Percentiles rank a stretch among this genome's conserved stretches.
These are phyloP conservation scores for Pterocles gutturalis DNA, from an alignment of 2,113 vertebrate species.

Conservation along the genomic window DNA sequence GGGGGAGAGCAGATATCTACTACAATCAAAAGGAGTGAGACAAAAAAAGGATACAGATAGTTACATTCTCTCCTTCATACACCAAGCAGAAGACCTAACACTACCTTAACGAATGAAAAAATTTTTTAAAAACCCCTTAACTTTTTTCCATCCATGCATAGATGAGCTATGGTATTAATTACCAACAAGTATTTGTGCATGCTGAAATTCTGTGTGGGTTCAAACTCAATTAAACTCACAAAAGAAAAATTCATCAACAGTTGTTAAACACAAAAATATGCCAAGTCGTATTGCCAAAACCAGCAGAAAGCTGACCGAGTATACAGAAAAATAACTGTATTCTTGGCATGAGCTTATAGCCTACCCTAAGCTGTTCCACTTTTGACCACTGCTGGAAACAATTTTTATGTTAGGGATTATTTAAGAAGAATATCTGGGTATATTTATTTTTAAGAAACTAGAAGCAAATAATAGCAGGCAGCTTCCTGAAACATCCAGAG, in stretches of 20 bases:
- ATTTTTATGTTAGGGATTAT: not conserved
- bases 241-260: conserved; percentile 47
- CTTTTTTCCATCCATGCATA: not conserved
- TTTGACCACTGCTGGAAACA: not conserved
- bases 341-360: not conserved
- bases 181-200: not conserved
- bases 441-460: not conserved
- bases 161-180: conserved; percentile 37
- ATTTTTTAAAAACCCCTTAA: not conserved
- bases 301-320: conserved; percentile 7
- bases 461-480: not conserved
- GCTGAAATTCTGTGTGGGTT: conserved; percentile 21
- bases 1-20: not conserved
- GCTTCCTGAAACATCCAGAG: not conserved
- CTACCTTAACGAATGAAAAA: not conserved
- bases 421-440: not conserved
- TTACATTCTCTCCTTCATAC: not conserved
- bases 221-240: conserved; percentile 40
- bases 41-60: not conserved
- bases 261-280: conserved; percentile 44
- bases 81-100: not conserved
- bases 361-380: not conserved
- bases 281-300: not conserved
- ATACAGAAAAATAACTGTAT: conserved; percentile 33
- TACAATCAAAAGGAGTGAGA: not conserved